Evolutionary conservation across 2,113 vertebrate genomes (phyloP), one percentile per base, ranked within the genome.

Genomic region (Lagopus leucura): DNA sequence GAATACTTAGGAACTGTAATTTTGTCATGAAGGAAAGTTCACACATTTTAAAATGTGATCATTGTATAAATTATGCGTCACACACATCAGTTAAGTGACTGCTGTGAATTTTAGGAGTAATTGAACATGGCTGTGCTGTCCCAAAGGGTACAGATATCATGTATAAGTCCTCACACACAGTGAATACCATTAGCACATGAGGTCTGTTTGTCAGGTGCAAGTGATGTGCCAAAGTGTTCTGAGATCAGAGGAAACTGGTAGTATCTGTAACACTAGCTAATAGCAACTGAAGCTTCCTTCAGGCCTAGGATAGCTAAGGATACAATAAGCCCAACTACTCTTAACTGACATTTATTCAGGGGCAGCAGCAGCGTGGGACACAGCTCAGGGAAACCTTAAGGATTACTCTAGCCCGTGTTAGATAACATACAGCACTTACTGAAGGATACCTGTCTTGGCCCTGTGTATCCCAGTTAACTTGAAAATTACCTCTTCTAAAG

Each of bases 1-100:
- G 30, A 82, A 73, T 63, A 89, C 32, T 17, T 9, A 63, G 42
- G 69, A 60, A 77, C 50, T 50, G 58, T 13, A 86, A 90, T 88
- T 94, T 67, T 91, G n/a, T 47, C 80, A 86, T 76, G 27, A 79
- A 65, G 30, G 17, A 40, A 90, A 84, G 48, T 71, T 89, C 43
- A 73, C 74, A 88, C 67, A 42, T 84, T 89, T 90, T 61, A 78
- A 69, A 78, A 90, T 55, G 57, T 61, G 70, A 65, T 66, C 34
- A 22, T 50, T 67, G 43, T 73, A 73, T 66, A 92, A 89, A 82
- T 87, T 74, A 78, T 22, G 50, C 1, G 17, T 72, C 81, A 89
- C 52, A 69, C 80, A 34, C 43, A 83, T 30, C 47, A 28, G n/a
- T 20, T 20, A 66, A 91, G n/a, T 25, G 64, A 82, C 18, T 75